A percentile compares a stretch with the other conserved stretches of the same genome.
Conservation (phyloP, 2,888 invertebrate genomes). For the Tetragonula carbonaria region DNA sequence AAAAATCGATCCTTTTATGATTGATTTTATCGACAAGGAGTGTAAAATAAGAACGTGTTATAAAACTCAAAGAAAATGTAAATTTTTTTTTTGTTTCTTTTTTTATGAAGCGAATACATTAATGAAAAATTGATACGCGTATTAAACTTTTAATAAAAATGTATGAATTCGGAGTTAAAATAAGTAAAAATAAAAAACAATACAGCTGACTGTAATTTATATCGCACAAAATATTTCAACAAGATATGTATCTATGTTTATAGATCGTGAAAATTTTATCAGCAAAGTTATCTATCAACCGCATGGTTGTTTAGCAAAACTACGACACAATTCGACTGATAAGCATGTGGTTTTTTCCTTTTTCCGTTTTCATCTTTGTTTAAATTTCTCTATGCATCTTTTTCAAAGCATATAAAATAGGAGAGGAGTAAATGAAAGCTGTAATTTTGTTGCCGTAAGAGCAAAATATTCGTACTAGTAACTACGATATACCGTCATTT, state of each 20-base stretch:
- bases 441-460: not conserved
- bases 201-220: too few relatives aligned
- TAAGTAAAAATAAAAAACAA: too few relatives aligned
- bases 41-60: too few relatives aligned
- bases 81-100: too few relatives aligned
- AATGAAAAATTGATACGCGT: too few relatives aligned
- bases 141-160: too few relatives aligned
- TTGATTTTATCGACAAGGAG: too few relatives aligned
- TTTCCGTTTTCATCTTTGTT: conserved; percentile 28
- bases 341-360: conserved; percentile 34
- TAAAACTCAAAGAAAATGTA: too few relatives aligned
- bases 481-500: not conserved
- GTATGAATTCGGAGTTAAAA: too few relatives aligned
- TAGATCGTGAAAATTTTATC: conserved; percentile 18
- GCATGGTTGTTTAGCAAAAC: not conserved
- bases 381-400: not conserved
- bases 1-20: too few relatives aligned
- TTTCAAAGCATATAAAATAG: conserved; percentile 21
- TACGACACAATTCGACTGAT: not conserved
- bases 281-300: not conserved
- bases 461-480: not conserved
- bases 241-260: not conserved
- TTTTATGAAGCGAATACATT: too few relatives aligned
- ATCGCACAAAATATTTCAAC: too few relatives aligned
- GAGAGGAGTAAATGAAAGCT: not conserved